Evolutionary conservation across 1,140 invertebrate species (phyloP).

Genomic region (Holotrichia oblita): DNA sequence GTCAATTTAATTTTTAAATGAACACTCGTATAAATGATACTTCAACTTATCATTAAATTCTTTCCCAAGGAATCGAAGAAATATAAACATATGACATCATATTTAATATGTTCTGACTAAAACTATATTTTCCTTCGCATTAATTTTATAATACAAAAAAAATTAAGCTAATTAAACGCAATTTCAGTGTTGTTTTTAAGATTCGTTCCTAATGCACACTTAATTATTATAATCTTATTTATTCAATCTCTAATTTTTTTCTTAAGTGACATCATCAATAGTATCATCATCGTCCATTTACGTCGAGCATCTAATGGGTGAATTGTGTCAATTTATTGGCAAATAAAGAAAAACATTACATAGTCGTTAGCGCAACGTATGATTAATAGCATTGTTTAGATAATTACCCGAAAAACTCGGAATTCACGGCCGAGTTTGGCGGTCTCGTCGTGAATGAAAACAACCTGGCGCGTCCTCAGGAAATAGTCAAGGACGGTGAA

Average conservation of each 20-base stretch:
- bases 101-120: no score
- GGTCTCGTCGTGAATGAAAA: neutral
- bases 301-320: constrained; percentile 9
- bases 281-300: neutral
- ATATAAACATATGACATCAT: no score
- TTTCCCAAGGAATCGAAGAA: no score
- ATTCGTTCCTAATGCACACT: neutral
- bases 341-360: neutral
- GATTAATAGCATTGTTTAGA: constrained; percentile 28
- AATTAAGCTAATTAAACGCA: no score
- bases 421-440: neutral
- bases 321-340: constrained; percentile 2
- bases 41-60: no score
- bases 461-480: neutral
- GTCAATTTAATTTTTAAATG: neutral
- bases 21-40: neutral
- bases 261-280: neutral
- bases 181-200: no score
- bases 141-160: no score
- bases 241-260: neutral
- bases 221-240: neutral
- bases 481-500: neutral
- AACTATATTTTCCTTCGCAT: no score
- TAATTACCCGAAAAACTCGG: constrained; percentile 2
- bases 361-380: neutral